Conservation (phyloP, 2,888 invertebrate species). For the Cynaeus angustus region DNA sequence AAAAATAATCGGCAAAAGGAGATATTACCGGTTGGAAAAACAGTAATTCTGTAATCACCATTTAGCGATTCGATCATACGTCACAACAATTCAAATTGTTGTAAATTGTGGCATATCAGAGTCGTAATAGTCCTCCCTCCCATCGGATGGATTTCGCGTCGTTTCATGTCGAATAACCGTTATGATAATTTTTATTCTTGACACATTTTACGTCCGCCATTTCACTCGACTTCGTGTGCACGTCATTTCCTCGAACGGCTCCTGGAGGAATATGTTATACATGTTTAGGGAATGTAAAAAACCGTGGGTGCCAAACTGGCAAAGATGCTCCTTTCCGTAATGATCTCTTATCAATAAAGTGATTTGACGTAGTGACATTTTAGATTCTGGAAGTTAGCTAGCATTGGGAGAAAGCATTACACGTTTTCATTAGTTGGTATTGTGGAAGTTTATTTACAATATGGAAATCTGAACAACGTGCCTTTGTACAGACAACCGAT, state of each 20-base stretch:
- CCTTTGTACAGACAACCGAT: slow-evolving; percentile 22
- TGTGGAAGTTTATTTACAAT: slow-evolving; percentile 32
- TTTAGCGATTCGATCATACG: not conserved
- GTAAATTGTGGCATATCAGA: slow-evolving; percentile 1
- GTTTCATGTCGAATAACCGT: slow-evolving; percentile 15
- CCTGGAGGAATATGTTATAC: slow-evolving; percentile 28
- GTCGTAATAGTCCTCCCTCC: not conserved
- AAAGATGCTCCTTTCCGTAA: slow-evolving; percentile 22
- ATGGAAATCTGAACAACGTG: slow-evolving; percentile 20
- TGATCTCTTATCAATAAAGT: slow-evolving; percentile 20
- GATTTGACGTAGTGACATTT: slow-evolving; percentile 19
- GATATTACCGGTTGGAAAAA: not conserved
- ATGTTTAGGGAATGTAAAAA: slow-evolving; percentile 39
- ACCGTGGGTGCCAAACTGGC: slow-evolving; percentile 13
- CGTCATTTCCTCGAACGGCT: slow-evolving; percentile 32
- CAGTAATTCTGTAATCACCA: no score
- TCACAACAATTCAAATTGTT: slow-evolving; percentile 2
- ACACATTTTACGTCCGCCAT: slow-evolving; percentile 25
- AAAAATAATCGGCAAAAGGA: not conserved
- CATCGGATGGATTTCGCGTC: slow-evolving; percentile 12
- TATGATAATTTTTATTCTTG: slow-evolving; percentile 39
- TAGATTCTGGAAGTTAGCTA: no score
- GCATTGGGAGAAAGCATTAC: not conserved
- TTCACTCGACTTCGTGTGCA: slow-evolving; percentile 25
- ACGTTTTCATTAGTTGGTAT: slow-evolving; percentile 14